Base-by-base conservation (phyloP, 2,113 vertebrate genomes). In the Pelmatolapia mariae region DNA sequence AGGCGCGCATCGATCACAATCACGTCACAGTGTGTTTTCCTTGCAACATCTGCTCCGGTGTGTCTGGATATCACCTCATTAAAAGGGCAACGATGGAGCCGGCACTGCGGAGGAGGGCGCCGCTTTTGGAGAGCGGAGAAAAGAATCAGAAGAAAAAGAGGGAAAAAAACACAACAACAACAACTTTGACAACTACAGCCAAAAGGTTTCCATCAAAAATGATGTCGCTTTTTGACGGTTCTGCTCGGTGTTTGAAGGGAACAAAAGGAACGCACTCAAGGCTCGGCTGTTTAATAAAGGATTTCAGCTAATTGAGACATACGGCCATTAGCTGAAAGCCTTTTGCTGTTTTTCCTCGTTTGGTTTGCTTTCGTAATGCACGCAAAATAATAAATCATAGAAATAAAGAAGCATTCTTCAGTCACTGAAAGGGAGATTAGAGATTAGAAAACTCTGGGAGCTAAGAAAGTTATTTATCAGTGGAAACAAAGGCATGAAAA, bases 31-130 rank as follows among this genome's bases (percentile, higher is more conserved):
- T 90, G 91, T 86, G 91, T 94, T 95, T 95, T 93, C 93, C 85
- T 95, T 92, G 91, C 91, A 94, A 92, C 95, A 95, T 95, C 94
- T 95, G 94, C 95, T 95, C 91, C 92, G 89, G 26, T 91, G 94
- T 91, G 90, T 91, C 85, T 89, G 91, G 89, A 93, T 93, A 91
- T 93, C 88, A 86, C 92, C 94, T 94, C 90, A 89, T 95, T 95
- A 95, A 91, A 93, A 89, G 89, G 91, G 86, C 89, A 89, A 86
- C 79, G 85, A 90, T 90, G 84, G 87, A 89, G 87, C 93, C 85
- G 87, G 85, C 87, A 16, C 71, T 31, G 87, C 8, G 59, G 92
- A 81, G 66, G 86, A 83, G 87, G 89, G 82, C 82, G 45, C 18
- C 54, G 83, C 54, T n/a, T 85, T 89, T 45, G n/a, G 76, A 71